These are phyloP conservation scores for Elaphurus davidianus DNA, from an alignment of 2,113 vertebrate species.

Conservation along the genomic window DNA sequence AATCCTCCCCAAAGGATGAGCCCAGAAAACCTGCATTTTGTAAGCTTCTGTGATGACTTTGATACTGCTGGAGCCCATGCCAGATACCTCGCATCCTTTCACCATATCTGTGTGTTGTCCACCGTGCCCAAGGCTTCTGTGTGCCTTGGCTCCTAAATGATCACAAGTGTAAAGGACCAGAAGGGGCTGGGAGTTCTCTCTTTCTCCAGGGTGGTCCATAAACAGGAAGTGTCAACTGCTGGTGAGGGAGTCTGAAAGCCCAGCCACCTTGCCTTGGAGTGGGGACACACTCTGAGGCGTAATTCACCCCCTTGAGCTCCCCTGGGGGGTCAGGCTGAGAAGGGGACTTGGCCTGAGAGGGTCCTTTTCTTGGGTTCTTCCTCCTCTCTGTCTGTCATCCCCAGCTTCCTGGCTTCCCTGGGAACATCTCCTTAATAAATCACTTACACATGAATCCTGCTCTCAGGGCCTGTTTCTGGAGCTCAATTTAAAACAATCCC, in stretches of 20 bases:
- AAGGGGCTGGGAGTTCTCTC: background rate
- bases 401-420: background rate
- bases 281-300: background rate
- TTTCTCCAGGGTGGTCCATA: too few relatives aligned
- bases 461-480: background rate
- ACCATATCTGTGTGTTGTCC: background rate
- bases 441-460: background rate
- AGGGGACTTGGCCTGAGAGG: background rate
- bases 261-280: too few relatives aligned
- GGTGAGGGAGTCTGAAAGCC: background rate
- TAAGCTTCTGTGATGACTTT: background rate
- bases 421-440: background rate
- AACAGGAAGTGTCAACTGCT: background rate
- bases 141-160: background rate
- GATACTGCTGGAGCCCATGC: background rate
- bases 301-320: background rate
- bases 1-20: background rate
- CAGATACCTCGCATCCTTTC: background rate
- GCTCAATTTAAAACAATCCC: background rate
- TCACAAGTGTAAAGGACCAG: background rate
- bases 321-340: background rate
- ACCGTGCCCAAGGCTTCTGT: fast-evolving
- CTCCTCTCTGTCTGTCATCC: background rate
- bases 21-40: background rate
- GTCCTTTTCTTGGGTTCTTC: background rate